Evolutionary conservation across 2,797 vertebrate species (phyloP), one percentile per base, ranked within the genome.

Genomic region (Aeoliscus strigatus): DNA sequence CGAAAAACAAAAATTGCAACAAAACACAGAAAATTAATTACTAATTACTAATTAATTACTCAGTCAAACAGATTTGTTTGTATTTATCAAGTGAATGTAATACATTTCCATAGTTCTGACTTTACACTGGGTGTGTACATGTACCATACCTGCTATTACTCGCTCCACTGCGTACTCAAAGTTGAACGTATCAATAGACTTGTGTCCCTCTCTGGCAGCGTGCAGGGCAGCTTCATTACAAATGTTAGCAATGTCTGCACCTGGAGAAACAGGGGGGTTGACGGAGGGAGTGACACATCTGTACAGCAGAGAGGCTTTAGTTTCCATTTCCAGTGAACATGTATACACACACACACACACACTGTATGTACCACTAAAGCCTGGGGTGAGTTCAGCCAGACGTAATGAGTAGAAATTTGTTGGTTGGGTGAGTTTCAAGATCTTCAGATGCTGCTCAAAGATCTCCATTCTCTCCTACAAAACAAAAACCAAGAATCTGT

Each of bases 181-280:
- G 83, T 89, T 94, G 66, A 81, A 90, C 0, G 95, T 96, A 21
- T 96, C 87, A 0, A 99, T 92, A 16, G 93, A 93, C 27, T 93
- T 92, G 83, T 88, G 84, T 0, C 95, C 94, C 32, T 97, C 95
- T 47, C 96, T 86, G n/a, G 95, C 96, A 0, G 96, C 96, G 0
- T 98, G 96, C 10, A 99, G 84, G 1, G 96, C 96, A 0, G 94
- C 96, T 70, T 99, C 96, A 0, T 99, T 99, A 36, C 95, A 99
- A 66, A 98, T 95, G 68, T 97, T 98, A 0, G 96, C 96, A 2
- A 99, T 98, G 78, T 99, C 96, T 1, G 96, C 96, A n/a, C 96
- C 96, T 99, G 75, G 13, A 25, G 44, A 30, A 39, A 59, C 15
- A 51, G 41, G 41, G 36, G 30, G 27, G 31, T 15, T 5, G 29